These are phyloP conservation scores for Myiozetetes cayanensis DNA, from an alignment of 2,113 vertebrate genomes.

Conservation along the genomic window DNA sequence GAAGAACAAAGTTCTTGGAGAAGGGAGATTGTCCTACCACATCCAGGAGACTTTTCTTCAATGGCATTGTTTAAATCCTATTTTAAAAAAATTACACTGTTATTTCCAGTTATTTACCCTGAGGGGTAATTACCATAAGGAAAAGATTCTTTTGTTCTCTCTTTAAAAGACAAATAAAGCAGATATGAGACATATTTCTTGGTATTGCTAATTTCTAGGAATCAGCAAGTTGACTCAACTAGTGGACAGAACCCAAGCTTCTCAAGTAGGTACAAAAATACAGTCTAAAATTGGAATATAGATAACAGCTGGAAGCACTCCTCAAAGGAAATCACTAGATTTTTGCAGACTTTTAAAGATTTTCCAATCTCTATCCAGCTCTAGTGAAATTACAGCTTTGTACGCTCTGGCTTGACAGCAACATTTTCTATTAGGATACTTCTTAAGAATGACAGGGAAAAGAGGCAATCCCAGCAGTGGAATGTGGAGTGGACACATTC, in stretches of 20 bases:
- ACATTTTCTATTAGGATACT: not conserved
- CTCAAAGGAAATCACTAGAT: not conserved
- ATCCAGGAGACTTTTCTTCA: not conserved
- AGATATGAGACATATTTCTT: not conserved
- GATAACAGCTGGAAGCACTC: not conserved
- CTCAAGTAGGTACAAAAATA: not conserved
- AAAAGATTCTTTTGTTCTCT: not conserved
- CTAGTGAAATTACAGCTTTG: not conserved
- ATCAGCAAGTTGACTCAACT: not conserved
- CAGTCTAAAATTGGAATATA: not conserved
- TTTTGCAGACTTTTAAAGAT: not conserved
- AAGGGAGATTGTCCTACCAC: not conserved
- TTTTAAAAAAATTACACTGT: not conserved
- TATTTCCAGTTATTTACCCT: not conserved
- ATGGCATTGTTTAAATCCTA: not conserved
- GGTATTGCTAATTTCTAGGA: not conserved
- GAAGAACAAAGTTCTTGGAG: not conserved
- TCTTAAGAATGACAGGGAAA: not conserved
- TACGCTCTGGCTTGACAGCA: not conserved
- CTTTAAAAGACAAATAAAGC: not conserved
- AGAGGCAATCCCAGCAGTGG: not conserved
- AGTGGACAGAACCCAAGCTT: not conserved
- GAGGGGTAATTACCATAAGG: not conserved
- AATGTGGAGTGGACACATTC: not conserved
- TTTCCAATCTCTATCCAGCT: not conserved